phyloP scores from a whole-genome alignment of 2,797 vertebrate species.

The Protonibea diacanthus region DNA sequence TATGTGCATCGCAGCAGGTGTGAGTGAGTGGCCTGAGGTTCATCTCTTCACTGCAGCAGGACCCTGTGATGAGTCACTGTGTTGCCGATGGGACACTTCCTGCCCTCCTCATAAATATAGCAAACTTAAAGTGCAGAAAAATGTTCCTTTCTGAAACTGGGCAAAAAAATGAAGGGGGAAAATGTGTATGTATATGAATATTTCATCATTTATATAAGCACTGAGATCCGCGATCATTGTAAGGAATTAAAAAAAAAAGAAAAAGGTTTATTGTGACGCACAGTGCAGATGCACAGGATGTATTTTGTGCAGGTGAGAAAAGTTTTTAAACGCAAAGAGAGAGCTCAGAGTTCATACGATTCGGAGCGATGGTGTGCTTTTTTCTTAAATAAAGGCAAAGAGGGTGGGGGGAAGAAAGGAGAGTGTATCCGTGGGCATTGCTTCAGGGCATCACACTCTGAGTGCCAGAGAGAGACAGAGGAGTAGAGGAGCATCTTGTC shows the following conservation, averaged over 20 bases:
- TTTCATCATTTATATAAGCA: conserved; percentile 84
- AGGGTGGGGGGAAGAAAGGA: conserved; percentile 36
- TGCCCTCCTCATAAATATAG: conserved; percentile 86
- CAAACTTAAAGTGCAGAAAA: conserved; percentile 88
- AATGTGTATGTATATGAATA: conserved; percentile 83
- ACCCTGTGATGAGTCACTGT: conserved; percentile 79
- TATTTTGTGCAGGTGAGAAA: conserved; percentile 64
- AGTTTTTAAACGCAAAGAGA: conserved; percentile 70
- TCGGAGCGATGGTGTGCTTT: conserved; percentile 65
- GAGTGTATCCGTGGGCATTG: conserved; percentile 82
- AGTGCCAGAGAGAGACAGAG: conserved; percentile 63
- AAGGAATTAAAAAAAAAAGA: conserved; percentile 36
- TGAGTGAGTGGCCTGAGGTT: conserved; percentile 47
- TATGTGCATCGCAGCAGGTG: conserved; percentile 44
- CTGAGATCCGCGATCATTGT: conserved; percentile 48
- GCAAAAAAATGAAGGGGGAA: conserved; percentile 58
- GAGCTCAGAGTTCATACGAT: conserved; percentile 73
- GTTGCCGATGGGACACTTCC: conserved; percentile 73
- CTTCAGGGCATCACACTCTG: conserved; percentile 82
- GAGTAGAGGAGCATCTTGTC: conserved; percentile 70
- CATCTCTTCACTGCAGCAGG: conserved; percentile 55
- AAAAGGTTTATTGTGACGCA: conserved; percentile 31
- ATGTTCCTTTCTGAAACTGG: conserved; percentile 81
- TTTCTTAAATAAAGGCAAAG: conserved; percentile 76
- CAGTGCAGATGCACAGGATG: conserved; percentile 18